Evolutionary conservation across 2,888 invertebrate genomes (phyloP).

Genomic region (Xanthia icteritia): DNA sequence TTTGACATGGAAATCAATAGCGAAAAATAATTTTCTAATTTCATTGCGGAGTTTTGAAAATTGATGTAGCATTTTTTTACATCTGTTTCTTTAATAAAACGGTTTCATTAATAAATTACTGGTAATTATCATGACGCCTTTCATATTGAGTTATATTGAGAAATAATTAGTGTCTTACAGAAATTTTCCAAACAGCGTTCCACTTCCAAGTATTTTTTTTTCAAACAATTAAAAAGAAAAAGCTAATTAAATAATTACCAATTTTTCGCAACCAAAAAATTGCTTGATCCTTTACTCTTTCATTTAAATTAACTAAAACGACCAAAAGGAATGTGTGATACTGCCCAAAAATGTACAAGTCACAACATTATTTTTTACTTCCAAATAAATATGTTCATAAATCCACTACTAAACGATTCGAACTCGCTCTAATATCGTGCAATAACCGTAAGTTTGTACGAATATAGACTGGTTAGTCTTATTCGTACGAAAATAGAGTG

Average conservation of each 20-base stretch:
- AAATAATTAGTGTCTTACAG: no score
- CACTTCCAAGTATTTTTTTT: neutral
- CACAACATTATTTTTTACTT: constrained; percentile 60
- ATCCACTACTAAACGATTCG: constrained; percentile 62
- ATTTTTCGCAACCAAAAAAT: neutral
- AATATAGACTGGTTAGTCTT: constrained; percentile 68
- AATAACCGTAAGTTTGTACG: constrained; percentile 76
- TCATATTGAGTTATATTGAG: no score
- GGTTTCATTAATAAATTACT: no score
- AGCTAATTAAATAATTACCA: neutral
- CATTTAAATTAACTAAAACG: constrained; percentile 1
- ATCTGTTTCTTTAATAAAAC: neutral
- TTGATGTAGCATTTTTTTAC: neutral
- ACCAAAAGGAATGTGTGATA: neutral
- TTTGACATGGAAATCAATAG: neutral
- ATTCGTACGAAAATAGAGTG: constrained; percentile 70
- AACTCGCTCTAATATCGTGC: constrained; percentile 71
- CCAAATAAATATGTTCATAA: constrained; percentile 60
- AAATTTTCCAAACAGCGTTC: neutral
- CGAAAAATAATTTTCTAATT: neutral
- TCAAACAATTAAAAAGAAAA: neutral
- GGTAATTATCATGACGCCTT: no score
- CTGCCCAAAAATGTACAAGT: constrained; percentile 41
- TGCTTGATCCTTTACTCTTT: neutral
- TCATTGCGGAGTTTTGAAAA: neutral